These are phyloP conservation scores for Corydoras maculifer DNA, from an alignment of 2,113 vertebrate species.

Conservation along the genomic window DNA sequence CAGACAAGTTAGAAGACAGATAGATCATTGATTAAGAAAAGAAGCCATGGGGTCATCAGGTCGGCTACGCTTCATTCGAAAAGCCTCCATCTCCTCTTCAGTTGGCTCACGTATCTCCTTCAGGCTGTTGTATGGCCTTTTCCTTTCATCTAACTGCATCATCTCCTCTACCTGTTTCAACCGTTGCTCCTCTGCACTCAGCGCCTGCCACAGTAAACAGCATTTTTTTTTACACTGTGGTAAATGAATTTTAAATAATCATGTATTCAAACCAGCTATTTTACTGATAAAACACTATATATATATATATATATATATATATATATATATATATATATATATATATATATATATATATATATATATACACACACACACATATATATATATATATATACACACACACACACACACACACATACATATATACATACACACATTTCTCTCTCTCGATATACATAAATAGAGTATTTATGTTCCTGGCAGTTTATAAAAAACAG, in stretches of 20 bases:
- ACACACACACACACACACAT: too few species aligned
- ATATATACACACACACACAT: too few species aligned
- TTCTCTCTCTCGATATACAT: too few species aligned
- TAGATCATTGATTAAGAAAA: slow-evolving; percentile 80
- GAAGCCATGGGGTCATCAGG: slow-evolving; percentile 93
- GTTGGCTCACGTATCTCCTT: slow-evolving; percentile 83
- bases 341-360: too few species aligned
- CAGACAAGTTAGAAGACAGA: too few species aligned
- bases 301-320: too few species aligned
- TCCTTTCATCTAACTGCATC: slow-evolving; percentile 88
- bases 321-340: too few species aligned
- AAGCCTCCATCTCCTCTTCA: slow-evolving; percentile 97
- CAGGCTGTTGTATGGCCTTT: slow-evolving; percentile 82
- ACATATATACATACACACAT: too few species aligned
- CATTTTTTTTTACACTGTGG: neutral
- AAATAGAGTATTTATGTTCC: too few species aligned
- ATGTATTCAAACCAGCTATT: neutral
- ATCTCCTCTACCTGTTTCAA: slow-evolving; percentile 80
- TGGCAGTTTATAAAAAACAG: too few species aligned
- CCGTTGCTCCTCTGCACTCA: slow-evolving; percentile 87
- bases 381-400: too few species aligned
- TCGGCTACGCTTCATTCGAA: slow-evolving; percentile 84
- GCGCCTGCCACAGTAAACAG: slow-evolving; percentile 63
- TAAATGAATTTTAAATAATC: neutral
- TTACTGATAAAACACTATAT: too few species aligned